Base-by-base conservation (phyloP, 2,888 invertebrate genomes). In the Dryomyza anilis region DNA sequence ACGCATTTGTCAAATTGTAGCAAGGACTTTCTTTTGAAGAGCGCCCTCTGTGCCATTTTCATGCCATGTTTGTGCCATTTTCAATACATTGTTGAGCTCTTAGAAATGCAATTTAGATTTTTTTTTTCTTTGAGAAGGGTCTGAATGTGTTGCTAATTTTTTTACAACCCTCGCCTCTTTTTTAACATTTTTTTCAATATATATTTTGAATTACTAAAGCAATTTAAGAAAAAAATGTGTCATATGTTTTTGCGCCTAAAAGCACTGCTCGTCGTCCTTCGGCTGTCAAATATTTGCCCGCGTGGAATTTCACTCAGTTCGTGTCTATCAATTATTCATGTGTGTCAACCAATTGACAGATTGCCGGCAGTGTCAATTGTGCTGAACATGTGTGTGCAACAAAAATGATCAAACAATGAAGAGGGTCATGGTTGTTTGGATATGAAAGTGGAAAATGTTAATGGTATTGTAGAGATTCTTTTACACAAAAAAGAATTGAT, bases 221-320 rank as follows among this genome's bases (percentile, higher is more conserved):
- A n/a, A n/a, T n/a, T n/a, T n/a, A n/a, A n/a, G n/a, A n/a, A n/a
- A 59, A 48, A 48, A 59, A 59, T 59, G 48, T 59, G 46, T 48
- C 46, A 45, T 58, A 58, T 59, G 48, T 10, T 56, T 29, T 25
- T 39, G n/a, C 46, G 6, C 23, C 14, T 58, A 14, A 59, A 59
- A 30, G 29, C 48, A 5, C 25, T 12, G 3, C 39, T 50, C 48
- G 48, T 50, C 21, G 3, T 50, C 39, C 39, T n/a, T n/a, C 14
- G 4, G 7, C 8, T 36, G 8, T 19, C 46, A 48, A 19, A 29
- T 59, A 21, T 33, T 36, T 36, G 30, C 46, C 29, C 48, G 30
- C 36, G 14, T 55, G 39, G 45, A 48, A 30, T 50, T n/a, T n/a
- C n/a, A n/a, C n/a, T 50, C 25, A 50, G 39, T 50, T 50, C 48